Conservation (phyloP, 2,113 vertebrate species). For the Sardina pilchardus region DNA sequence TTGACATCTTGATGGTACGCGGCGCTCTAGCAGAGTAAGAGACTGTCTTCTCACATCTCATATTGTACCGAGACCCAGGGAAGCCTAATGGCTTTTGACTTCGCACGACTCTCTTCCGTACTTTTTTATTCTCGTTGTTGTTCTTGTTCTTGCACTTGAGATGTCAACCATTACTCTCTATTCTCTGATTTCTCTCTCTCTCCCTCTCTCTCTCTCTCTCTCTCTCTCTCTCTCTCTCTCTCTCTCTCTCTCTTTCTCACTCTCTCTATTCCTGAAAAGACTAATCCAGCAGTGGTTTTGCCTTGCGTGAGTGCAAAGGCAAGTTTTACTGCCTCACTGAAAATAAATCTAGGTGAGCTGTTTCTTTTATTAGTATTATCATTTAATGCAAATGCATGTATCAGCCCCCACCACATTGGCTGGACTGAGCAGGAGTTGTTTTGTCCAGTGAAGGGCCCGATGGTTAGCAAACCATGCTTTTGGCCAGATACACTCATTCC, state of each 20-base stretch:
- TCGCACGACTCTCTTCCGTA: background rate
- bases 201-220: conserved; percentile 3
- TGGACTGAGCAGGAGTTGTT: background rate
- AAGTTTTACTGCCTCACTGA: background rate
- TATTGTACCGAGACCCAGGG: background rate
- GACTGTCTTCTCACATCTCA: background rate
- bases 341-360: background rate
- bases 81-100: conserved; percentile 4
- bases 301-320: background rate
- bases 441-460: background rate
- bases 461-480: background rate
- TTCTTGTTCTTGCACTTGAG: conserved; percentile 10
- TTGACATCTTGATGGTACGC: background rate
- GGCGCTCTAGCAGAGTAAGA: background rate
- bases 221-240: conserved; percentile 7
- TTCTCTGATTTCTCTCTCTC: too few relatives aligned
- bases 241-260: conserved; percentile 7
- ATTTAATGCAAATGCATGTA: background rate
- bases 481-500: background rate
- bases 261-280: background rate
- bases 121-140: background rate
- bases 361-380: background rate
- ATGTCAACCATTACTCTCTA: conserved; percentile 19
- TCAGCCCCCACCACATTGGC: background rate
- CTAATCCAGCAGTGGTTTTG: background rate